Evolutionary conservation across 30 jellyfish, hydroid and myxozoan genomes (phyloP), one percentile per base, ranked within the genome.

Genomic region (Aurelia sp.): DNA sequence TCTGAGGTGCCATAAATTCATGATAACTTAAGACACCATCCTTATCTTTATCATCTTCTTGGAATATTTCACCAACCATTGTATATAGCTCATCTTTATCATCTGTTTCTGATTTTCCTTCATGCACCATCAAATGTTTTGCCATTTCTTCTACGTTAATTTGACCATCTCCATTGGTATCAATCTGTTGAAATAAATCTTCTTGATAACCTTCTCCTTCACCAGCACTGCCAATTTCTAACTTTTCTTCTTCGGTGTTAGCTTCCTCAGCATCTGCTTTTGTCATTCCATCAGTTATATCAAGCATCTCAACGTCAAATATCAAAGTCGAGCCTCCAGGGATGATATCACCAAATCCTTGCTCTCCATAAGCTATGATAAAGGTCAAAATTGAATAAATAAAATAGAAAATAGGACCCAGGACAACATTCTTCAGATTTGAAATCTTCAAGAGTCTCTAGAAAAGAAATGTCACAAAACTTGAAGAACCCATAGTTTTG

Each of bases 41-140:
- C 72, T 95, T 95, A 65, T 95, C 85, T 62, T 81, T 89, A 63
- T 95, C 99, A 33, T 90, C 99, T 33, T 85, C 96, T 86, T 95
- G 99, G 65, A 95, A 95, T 27, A 95, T 84, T 62, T 95, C 99
- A 18, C 96, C 90, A 15, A 85, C 98, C 76, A 90, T 67, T 62
- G 99, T 95, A 63, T 93, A 92, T 13, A 88, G 50, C 4, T 92
- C 89, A 24, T 66, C 83, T 5, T 62, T 74, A 15, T 91, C 96
- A 52, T 74, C 98, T 12, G 80, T 86, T 44, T 68, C 63, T 44
- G 52, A 75, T 57, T 84, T 53, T 10, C 95, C 96, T 22, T 84
- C 97, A 62, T 74, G 91, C 60, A 80, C 76, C 76, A 84, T 89
- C 21, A 94, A 40, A 65, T 94, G 92, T 30, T 71, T 58, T 35